Conservation (phyloP, 2,888 invertebrate genomes). For the Falcaria lacertinaria region DNA sequence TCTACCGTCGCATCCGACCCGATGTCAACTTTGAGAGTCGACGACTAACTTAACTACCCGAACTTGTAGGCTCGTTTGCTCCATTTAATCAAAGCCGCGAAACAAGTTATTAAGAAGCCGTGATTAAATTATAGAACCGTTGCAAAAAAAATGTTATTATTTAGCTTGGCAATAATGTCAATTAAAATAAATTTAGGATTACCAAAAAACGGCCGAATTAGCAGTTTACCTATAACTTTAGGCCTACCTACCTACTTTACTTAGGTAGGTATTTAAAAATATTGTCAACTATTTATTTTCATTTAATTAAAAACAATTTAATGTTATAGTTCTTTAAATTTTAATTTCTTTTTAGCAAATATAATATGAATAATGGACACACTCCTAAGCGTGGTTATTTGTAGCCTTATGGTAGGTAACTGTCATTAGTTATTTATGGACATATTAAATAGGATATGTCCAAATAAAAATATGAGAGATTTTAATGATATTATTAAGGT, state of each 20-base stretch:
- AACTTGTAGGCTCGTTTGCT: conserved; percentile 62
- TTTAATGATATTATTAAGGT: conserved; percentile 21
- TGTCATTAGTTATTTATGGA: neutral
- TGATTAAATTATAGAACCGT: neutral
- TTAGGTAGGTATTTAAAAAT: too few relatives aligned
- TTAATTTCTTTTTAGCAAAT: too few relatives aligned
- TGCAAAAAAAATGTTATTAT: neutral
- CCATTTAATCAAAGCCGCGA: conserved; percentile 57
- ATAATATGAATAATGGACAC: too few relatives aligned
- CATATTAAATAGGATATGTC: neutral
- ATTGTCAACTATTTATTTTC: too few relatives aligned
- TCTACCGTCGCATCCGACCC: conserved; percentile 48
- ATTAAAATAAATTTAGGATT: too few relatives aligned
- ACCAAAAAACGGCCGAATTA: too few relatives aligned
- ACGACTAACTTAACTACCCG: conserved; percentile 51
- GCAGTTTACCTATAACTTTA: too few relatives aligned
- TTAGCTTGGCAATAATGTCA: too few relatives aligned
- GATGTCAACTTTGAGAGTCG: conserved; percentile 51
- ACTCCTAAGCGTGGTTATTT: neutral
- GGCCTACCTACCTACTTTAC: too few relatives aligned
- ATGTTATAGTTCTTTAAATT: too few relatives aligned
- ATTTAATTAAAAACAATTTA: too few relatives aligned
- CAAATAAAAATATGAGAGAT: neutral
- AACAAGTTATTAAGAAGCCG: conserved; percentile 7
- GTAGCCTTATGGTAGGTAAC: neutral